Conservation (phyloP, 2,113 vertebrate species). For the Periophthalmodon schlosseri region DNA sequence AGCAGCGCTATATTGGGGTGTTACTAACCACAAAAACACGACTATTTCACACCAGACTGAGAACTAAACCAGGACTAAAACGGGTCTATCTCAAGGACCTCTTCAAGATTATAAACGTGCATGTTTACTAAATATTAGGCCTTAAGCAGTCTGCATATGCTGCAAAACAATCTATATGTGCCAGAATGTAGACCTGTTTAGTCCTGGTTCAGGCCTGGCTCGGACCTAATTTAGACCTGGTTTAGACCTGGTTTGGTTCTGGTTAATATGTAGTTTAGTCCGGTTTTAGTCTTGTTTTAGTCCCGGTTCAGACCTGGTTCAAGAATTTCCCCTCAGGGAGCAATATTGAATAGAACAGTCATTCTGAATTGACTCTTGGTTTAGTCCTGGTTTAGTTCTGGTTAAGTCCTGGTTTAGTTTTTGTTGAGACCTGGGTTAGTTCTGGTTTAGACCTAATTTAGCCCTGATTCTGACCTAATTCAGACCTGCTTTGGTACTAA, state of each 20-base stretch:
- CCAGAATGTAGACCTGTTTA: neutral
- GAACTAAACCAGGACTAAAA: neutral
- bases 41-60: neutral
- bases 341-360: no score
- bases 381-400: neutral
- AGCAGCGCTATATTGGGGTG: neutral
- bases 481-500: no score
- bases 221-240: no score
- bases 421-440: neutral
- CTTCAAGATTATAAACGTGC: neutral
- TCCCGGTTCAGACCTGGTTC: no score
- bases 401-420: neutral
- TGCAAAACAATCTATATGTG: no score
- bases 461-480: neutral
- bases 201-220: neutral
- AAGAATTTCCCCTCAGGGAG: no score
- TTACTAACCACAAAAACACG: neutral
- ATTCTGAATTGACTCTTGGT: no score
- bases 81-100: neutral
- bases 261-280: no score
- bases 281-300: no score
- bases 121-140: neutral
- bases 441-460: neutral
- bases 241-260: neutral
- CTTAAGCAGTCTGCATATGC: no score